phyloP scores from a whole-genome alignment of 2,797 vertebrate species.

The Myiotriccus ornatus region DNA sequence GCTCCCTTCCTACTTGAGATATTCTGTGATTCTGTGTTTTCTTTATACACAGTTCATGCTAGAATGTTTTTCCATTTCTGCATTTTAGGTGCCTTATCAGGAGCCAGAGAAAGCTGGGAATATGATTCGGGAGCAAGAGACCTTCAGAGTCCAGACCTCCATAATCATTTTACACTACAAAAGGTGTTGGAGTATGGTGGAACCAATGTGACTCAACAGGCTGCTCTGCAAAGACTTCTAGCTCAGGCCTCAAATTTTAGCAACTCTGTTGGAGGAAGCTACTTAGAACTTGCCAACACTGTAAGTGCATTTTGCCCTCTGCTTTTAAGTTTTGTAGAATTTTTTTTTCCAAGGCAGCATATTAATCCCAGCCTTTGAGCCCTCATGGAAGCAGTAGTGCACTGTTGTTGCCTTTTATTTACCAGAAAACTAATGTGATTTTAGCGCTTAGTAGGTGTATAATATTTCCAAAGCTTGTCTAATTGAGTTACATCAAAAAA shows the following conservation, averaged over 20 bases:
- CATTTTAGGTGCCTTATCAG: constrained; percentile 75
- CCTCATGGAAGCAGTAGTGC: neutral
- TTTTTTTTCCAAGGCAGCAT: neutral
- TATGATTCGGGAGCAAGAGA: constrained; percentile 81
- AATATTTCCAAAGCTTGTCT: neutral
- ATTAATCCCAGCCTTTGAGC: neutral
- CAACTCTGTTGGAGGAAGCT: constrained; percentile 69
- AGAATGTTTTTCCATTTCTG: constrained; percentile 13
- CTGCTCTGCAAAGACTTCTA: constrained; percentile 71
- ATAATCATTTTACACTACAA: constrained; percentile 59
- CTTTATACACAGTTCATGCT: neutral
- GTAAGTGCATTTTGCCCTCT: constrained; percentile 71
- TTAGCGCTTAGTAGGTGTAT: neutral
- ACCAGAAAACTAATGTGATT: neutral
- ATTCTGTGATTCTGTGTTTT: neutral
- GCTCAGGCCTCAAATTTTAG: constrained; percentile 49
- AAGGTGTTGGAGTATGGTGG: constrained; percentile 69
- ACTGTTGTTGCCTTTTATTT: neutral
- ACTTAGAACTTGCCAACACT: constrained; percentile 79
- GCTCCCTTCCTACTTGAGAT: neutral
- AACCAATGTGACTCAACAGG: constrained; percentile 56
- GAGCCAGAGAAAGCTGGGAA: constrained; percentile 81
- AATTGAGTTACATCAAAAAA: neutral
- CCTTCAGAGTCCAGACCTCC: constrained; percentile 78
- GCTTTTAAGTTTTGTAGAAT: neutral